Evolutionary conservation across 2,888 invertebrate genomes (phyloP).

Genomic region (Megaustenia siamemsis): DNA sequence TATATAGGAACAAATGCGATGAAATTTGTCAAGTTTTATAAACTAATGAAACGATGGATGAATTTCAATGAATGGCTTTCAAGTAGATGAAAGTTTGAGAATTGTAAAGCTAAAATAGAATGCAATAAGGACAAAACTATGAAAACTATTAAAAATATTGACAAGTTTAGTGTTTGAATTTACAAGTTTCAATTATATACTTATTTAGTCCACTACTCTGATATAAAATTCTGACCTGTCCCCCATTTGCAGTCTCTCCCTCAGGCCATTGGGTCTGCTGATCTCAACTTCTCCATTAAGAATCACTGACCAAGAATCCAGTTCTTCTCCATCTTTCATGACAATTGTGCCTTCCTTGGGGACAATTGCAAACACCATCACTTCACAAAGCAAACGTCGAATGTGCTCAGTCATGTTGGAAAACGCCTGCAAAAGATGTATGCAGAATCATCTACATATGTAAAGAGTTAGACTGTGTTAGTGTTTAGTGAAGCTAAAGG

Average conservation of each 20-base stretch:
- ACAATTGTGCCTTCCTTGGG: slow-evolving; percentile 98
- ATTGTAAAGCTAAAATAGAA: background rate
- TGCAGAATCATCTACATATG: background rate
- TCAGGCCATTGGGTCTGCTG: slow-evolving; percentile 86
- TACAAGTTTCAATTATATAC: background rate
- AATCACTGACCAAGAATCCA: slow-evolving; percentile 99
- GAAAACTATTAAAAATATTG: no score
- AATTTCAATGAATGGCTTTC: no score
- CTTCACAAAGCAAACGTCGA: slow-evolving; percentile 90
- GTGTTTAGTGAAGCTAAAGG: no score
- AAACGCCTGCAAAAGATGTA: slow-evolving; percentile 86
- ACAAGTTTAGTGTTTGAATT: no score
- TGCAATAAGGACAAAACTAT: background rate
- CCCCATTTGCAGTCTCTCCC: slow-evolving; percentile 92
- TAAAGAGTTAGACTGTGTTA: no score
- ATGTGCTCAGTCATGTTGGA: slow-evolving; percentile 98
- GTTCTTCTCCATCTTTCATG: slow-evolving; percentile 98
- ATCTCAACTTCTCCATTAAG: slow-evolving; percentile 98
- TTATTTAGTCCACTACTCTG: no score
- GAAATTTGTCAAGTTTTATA: background rate
- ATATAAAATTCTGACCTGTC: slow-evolving; percentile 83
- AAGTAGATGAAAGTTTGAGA: no score
- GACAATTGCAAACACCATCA: slow-evolving; percentile 99
- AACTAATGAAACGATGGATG: background rate
- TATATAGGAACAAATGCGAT: background rate